Evolutionary conservation across 2,888 invertebrate genomes (phyloP).

Genomic region (Epinotia demarniana): DNA sequence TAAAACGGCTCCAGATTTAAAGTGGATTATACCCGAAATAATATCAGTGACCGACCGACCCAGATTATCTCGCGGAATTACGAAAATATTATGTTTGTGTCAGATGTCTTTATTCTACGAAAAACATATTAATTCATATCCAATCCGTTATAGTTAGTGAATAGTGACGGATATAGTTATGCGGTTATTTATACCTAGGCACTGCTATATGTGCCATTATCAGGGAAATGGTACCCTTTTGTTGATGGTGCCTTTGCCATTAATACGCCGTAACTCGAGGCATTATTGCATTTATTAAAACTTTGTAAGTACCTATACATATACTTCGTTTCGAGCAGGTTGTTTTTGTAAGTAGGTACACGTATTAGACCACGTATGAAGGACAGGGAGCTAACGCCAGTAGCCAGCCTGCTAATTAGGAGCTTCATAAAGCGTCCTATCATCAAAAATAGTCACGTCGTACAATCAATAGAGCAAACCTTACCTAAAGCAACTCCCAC

Average conservation of each 20-base stretch:
- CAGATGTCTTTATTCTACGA: neutral
- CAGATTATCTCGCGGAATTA: conserved; percentile 54
- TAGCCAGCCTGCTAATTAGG: conserved; percentile 21
- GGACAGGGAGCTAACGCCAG: neutral
- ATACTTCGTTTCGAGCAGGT: neutral
- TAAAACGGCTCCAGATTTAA: conserved; percentile 30
- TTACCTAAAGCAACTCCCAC: neutral
- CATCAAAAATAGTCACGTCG: conserved; percentile 26
- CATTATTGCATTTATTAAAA: neutral
- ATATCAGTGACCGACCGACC: conserved; percentile 31
- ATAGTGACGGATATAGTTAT: neutral
- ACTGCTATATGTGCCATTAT: neutral
- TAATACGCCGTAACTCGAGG: too few species aligned
- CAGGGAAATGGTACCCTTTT: too few species aligned
- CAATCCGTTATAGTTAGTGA: too few species aligned
- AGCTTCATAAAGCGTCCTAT: conserved; percentile 12
- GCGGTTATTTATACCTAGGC: neutral
- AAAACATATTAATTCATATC: neutral
- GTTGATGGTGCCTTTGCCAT: too few species aligned
- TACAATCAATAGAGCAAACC: neutral
- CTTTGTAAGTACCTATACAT: neutral
- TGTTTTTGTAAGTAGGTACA: too few species aligned
- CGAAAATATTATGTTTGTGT: conserved; percentile 61
- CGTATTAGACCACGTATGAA: neutral
- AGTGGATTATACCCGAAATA: conserved; percentile 38